Conservation (phyloP, 1,140 invertebrate species). For the Temnothorax curvispinosus region DNA sequence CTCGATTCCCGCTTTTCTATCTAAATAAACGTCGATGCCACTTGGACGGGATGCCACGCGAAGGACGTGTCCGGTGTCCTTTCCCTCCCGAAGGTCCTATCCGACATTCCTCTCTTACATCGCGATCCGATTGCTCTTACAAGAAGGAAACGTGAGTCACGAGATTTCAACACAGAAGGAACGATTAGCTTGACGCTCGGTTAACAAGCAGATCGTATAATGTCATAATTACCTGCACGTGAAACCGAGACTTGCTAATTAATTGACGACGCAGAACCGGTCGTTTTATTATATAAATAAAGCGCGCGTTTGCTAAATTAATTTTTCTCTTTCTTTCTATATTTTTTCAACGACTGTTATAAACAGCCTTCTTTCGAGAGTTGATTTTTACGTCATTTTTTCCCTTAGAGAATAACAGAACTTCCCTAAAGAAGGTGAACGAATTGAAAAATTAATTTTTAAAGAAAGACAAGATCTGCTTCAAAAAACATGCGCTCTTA, state of each 20-base stretch:
- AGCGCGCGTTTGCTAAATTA: neutral
- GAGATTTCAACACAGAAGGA: neutral
- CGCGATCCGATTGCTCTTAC: neutral
- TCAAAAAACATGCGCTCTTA: neutral
- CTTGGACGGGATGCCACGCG: neutral
- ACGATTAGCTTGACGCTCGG: neutral
- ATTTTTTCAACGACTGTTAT: neutral
- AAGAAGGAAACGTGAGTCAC: slow-evolving; percentile 6
- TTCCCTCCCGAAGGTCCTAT: slow-evolving; percentile 13
- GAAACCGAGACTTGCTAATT: neutral
- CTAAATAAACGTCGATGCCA: slow-evolving; percentile 9
- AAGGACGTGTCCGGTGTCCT: slow-evolving; percentile 26
- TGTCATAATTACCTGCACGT: neutral
- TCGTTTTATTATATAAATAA: neutral
- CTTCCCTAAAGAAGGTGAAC: neutral
- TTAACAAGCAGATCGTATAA: neutral
- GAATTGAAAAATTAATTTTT: neutral
- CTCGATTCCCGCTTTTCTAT: slow-evolving; percentile 22
- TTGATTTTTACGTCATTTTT: neutral
- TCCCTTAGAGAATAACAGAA: neutral
- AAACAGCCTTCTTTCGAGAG: neutral
- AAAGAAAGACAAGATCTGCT: neutral
- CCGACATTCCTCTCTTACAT: slow-evolving; percentile 1
- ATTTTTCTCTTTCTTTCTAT: neutral
- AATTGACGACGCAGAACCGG: neutral